Base-by-base conservation (phyloP, 2,888 invertebrate genomes). In the Ophion ventricosus region DNA sequence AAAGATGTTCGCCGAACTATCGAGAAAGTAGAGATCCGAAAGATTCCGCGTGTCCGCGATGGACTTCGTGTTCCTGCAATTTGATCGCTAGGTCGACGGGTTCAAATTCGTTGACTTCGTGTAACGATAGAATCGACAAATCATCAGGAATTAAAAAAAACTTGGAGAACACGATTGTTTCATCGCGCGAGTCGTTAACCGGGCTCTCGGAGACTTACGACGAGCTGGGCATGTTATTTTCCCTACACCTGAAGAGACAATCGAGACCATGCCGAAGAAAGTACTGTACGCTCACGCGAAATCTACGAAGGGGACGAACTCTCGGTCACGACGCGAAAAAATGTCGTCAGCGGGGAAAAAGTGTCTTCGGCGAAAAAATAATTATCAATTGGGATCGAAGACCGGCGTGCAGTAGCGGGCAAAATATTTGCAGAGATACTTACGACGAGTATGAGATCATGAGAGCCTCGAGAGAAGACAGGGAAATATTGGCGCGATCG, bases 401-500 rank as follows among this genome's bases (percentile, higher is more conserved):
- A 66, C 88, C 89, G 8, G 80, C 85, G 0, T 90, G 89, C 54
- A 87, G 84, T 10, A 88, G 78, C 67, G 89, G 87, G n/a, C 49
- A 49, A 49, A 87, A 88, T 54, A 85, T 90, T 49, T 89, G 90
- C 35, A 57, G 17, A 14, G 89, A 89, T 3, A 89, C 89, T 5
- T 89, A 90, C 74, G 88, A 89, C 67, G 90, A 89, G 70, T 86
- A 88, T 63, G 72, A 88, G 49, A 80, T 89, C 23, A 88, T 89
- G 88, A 76, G 29, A 63, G 85, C 85, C 4, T 64, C 85, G 35
- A 72, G 77, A 4, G 35, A 63, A 0, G 75, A 87, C 40, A 80
- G 85, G 20, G 78, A 79, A n/a, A 56, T 61, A 17, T 78, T 89
- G 25, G 87, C 87, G 59, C 66, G 63, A 49, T 49, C 82, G 1